Conservation (phyloP, 2,113 vertebrate species). For the Asarcornis scutulata region DNA sequence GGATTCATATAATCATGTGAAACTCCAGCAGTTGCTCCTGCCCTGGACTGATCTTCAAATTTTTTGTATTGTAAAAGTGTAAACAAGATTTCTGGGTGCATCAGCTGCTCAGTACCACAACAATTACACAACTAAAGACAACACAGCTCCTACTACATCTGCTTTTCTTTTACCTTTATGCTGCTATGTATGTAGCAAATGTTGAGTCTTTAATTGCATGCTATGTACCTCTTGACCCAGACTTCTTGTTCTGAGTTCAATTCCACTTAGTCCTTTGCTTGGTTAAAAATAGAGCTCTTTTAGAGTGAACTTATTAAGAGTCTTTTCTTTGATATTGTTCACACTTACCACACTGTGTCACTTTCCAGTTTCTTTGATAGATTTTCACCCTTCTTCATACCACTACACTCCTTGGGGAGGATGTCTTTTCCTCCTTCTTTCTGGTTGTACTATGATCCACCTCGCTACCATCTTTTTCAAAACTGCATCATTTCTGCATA, state of each 20-base stretch:
- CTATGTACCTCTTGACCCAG: not conserved
- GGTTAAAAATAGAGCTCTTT: not conserved
- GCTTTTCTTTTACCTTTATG: not conserved
- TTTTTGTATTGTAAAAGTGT: not conserved
- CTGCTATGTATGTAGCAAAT: not conserved
- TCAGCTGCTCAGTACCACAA: not conserved
- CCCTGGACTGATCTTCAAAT: not conserved
- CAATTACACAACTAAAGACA: not conserved
- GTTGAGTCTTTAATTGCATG: not conserved
- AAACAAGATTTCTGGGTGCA: not conserved
- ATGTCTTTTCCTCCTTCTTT: not conserved
- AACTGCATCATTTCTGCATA: not conserved
- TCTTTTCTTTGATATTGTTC: not conserved
- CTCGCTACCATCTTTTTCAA: not conserved
- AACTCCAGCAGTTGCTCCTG: rapidly evolving
- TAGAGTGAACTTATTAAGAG: not conserved
- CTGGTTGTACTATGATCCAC: not conserved
- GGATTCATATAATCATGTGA: not conserved
- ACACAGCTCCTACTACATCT: not conserved
- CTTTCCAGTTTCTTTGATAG: not conserved
- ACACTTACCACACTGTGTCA: rapidly evolving
- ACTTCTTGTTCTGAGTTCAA: not conserved
- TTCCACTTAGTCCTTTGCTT: not conserved
- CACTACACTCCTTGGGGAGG: not conserved
- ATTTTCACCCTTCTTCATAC: not conserved